Conservation (phyloP, 2,113 vertebrate genomes). For the Zapornia atra region DNA sequence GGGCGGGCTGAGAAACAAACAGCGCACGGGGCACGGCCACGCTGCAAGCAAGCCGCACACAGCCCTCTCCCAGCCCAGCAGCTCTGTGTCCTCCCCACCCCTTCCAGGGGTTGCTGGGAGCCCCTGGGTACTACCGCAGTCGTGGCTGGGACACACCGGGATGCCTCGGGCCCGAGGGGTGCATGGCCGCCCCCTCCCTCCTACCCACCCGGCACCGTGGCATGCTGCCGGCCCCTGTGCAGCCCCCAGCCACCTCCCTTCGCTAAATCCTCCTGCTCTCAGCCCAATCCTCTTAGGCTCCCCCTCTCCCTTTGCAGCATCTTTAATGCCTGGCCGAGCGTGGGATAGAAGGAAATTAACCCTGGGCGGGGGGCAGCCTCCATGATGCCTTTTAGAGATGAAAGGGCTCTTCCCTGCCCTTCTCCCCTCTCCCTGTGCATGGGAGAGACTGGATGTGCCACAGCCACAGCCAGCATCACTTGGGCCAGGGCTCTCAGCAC, state of each 20-base stretch:
- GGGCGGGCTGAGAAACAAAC: constrained; percentile 1
- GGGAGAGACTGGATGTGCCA: fast-evolving
- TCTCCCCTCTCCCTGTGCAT: fast-evolving
- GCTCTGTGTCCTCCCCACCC: fast-evolving
- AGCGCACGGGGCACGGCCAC: fast-evolving
- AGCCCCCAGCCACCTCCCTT: background rate
- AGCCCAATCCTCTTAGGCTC: background rate
- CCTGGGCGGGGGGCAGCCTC: background rate
- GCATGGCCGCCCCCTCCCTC: fast-evolving
- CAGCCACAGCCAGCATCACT: background rate
- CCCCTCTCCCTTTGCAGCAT: background rate
- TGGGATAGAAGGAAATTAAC: background rate
- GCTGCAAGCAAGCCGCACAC: background rate
- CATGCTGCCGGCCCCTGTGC: background rate
- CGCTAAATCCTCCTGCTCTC: background rate
- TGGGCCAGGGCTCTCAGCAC: background rate
- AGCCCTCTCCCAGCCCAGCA: background rate
- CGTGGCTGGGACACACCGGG: background rate
- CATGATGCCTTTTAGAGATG: background rate
- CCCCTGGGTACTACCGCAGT: background rate
- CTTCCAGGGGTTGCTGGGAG: background rate
- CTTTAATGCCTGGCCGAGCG: background rate
- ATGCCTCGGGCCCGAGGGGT: fast-evolving
- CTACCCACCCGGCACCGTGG: background rate
- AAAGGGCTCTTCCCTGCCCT: background rate